Evolutionary conservation across 2,113 vertebrate genomes (phyloP).

Genomic region (Odontesthes bonariensis): DNA sequence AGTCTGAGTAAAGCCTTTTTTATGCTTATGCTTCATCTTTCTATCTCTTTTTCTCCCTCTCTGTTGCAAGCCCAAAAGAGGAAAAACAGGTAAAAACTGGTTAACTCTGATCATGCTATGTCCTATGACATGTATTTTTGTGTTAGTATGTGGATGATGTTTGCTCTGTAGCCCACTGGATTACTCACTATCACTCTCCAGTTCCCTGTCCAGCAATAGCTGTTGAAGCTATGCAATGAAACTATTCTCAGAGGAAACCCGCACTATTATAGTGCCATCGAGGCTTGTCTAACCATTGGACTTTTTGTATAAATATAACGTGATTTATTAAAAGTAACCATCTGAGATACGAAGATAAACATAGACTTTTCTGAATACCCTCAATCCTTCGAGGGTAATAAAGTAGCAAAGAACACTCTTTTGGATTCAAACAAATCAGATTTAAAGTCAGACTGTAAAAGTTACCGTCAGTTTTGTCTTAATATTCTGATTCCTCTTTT

Average conservation of each 20-base stretch:
- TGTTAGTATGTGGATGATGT: slow-evolving; percentile 23
- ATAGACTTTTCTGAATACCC: slow-evolving; percentile 48
- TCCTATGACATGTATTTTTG: slow-evolving; percentile 26
- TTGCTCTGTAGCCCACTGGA: slow-evolving; percentile 20
- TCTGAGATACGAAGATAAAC: slow-evolving; percentile 59
- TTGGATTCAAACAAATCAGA: slow-evolving; percentile 4
- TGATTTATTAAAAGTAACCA: slow-evolving; percentile 65
- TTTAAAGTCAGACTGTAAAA: slow-evolving; percentile 9
- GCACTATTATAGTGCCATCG: slow-evolving; percentile 52
- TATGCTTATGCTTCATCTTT: slow-evolving; percentile 23
- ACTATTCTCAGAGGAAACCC: slow-evolving; percentile 68
- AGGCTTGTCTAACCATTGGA: slow-evolving; percentile 54
- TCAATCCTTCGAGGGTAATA: slow-evolving; percentile 40
- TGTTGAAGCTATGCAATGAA: no score
- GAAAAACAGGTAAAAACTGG: slow-evolving; percentile 77
- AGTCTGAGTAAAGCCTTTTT: slow-evolving; percentile 21
- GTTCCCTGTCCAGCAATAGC: slow-evolving; percentile 61
- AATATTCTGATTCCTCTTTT: slow-evolving; percentile 12
- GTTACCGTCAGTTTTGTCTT: not conserved
- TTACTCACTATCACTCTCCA: slow-evolving; percentile 39
- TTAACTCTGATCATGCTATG: slow-evolving; percentile 22
- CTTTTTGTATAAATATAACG: slow-evolving; percentile 62
- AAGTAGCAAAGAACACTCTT: slow-evolving; percentile 22
- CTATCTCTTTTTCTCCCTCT: slow-evolving; percentile 43
- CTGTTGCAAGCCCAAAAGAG: slow-evolving; percentile 70